phyloP scores from a whole-genome alignment of 2,888 invertebrate genomes.

The Laothoe populi region DNA sequence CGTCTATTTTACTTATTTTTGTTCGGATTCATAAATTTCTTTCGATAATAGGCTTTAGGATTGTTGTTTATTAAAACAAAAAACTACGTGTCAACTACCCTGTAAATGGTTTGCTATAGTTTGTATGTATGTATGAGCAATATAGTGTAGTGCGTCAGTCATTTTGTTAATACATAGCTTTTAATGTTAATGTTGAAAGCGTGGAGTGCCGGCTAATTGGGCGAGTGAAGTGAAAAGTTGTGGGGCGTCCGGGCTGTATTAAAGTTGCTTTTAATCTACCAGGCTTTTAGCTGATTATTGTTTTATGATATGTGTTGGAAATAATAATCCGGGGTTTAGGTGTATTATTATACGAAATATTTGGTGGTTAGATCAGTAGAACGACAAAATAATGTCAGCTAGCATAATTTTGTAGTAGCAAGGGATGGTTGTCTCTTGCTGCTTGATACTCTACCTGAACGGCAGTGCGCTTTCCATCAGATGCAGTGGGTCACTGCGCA shows the following conservation, averaged over 20 bases:
- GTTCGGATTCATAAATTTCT: no score
- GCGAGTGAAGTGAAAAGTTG: constrained; percentile 17
- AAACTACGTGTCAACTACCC: no score
- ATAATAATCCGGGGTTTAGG: background rate
- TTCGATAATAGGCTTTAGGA: no score
- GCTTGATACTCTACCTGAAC: no score
- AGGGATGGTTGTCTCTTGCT: no score
- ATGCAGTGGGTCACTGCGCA: no score
- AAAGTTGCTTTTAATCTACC: constrained; percentile 7
- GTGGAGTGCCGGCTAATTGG: constrained; percentile 46
- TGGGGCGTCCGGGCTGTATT: background rate
- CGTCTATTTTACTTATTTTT: no score
- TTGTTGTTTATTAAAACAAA: no score
- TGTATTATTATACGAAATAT: background rate
- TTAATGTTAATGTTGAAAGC: constrained; percentile 50
- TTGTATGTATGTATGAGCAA: background rate
- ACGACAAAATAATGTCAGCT: background rate
- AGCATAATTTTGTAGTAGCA: no score
- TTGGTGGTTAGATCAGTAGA: no score
- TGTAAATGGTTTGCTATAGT: background rate
- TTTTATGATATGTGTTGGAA: constrained; percentile 3
- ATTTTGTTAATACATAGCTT: constrained; percentile 40
- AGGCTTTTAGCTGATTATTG: constrained; percentile 20
- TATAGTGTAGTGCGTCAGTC: background rate
- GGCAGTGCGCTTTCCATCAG: no score